Evolutionary conservation across 2,113 vertebrate species (phyloP).

Genomic region (Aptenodytes forsteri): DNA sequence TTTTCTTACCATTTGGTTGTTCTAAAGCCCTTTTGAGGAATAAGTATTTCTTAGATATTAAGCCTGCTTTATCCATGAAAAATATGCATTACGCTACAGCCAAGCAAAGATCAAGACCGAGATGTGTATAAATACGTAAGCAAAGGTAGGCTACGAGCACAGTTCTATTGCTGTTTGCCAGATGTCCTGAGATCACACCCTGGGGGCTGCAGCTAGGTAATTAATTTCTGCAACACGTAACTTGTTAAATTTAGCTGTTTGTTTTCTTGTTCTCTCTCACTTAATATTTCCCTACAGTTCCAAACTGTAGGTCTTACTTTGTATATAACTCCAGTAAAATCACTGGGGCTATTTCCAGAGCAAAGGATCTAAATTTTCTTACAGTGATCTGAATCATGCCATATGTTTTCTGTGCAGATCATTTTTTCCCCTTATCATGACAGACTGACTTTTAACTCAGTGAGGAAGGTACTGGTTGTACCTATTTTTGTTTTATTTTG

Average conservation of each 20-base stretch:
- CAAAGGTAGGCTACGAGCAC: background rate
- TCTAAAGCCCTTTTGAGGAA: background rate
- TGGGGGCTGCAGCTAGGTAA: background rate
- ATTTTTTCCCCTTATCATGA: background rate
- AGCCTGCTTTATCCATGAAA: background rate
- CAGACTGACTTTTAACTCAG: background rate
- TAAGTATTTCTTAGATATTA: background rate
- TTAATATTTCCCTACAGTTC: background rate
- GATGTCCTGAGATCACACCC: conserved; percentile 26
- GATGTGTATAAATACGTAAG: background rate
- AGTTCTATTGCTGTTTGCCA: background rate
- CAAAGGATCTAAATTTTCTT: background rate
- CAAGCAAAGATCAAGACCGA: background rate
- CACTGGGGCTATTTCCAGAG: background rate
- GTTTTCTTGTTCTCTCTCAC: conserved; percentile 18
- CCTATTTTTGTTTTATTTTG: background rate
- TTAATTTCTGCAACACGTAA: conserved; percentile 13
- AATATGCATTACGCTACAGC: background rate
- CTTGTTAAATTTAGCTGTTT: background rate
- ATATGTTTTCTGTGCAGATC: background rate
- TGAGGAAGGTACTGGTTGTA: background rate
- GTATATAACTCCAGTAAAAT: background rate
- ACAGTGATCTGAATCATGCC: background rate
- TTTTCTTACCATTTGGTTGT: background rate
- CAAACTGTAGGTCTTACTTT: background rate